Evolutionary conservation across 2,888 invertebrate species (phyloP).

Genomic region (Loripinus fragilis): DNA sequence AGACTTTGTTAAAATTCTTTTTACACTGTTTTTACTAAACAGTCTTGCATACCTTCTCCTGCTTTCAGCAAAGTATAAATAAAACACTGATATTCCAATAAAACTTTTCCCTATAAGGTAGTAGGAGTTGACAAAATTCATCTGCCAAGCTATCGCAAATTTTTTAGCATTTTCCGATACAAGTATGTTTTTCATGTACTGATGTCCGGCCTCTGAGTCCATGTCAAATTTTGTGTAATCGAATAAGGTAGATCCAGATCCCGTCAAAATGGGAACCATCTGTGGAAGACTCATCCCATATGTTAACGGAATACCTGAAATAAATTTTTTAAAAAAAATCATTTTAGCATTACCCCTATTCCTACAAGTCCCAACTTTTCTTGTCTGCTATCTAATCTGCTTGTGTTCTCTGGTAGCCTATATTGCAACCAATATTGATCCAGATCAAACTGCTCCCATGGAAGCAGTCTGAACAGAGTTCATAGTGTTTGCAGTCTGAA

Average conservation of each 20-base stretch:
- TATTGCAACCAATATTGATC: too few relatives aligned
- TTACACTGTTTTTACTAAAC: background rate
- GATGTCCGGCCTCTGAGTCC: constrained; percentile 87
- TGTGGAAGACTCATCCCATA: constrained; percentile 2
- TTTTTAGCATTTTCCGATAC: constrained; percentile 91
- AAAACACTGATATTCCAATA: background rate
- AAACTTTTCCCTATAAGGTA: background rate
- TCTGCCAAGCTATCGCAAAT: constrained; percentile 91
- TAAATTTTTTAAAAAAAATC: too few relatives aligned
- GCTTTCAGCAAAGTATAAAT: background rate
- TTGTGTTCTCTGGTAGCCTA: too few relatives aligned
- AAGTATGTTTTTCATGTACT: constrained; percentile 88
- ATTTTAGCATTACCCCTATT: too few relatives aligned
- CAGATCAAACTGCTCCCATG: too few relatives aligned
- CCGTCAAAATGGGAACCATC: background rate
- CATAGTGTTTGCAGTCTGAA: too few relatives aligned
- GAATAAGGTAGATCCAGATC: background rate
- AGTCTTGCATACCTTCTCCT: background rate
- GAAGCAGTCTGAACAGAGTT: too few relatives aligned
- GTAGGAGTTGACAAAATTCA: constrained; percentile 86
- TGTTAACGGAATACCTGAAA: background rate
- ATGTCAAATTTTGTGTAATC: constrained; percentile 86
- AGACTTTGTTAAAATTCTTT: background rate
- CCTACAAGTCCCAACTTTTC: too few relatives aligned
- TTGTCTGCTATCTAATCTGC: too few relatives aligned